Percentiles rank a stretch among this genome's conserved stretches.
These are phyloP conservation scores for Fregata magnificens DNA, from an alignment of 2,113 vertebrate genomes.

Conservation along the genomic window DNA sequence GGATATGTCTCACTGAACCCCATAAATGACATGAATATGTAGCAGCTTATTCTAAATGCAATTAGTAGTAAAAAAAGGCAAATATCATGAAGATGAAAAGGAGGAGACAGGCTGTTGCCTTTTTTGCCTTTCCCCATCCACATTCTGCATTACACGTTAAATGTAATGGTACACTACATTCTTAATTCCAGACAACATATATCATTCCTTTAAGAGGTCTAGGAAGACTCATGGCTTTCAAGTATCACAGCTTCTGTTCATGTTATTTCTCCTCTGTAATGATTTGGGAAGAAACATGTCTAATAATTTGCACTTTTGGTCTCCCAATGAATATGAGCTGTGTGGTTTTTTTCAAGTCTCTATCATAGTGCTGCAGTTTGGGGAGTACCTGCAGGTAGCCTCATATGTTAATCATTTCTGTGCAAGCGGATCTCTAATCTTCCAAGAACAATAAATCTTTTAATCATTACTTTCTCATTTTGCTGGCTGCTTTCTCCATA, in stretches of 20 bases:
- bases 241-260: not conserved
- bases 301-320: not conserved
- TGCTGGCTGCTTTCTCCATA: not conserved
- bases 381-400: not conserved
- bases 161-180: not conserved
- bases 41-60: not conserved
- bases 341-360: not conserved
- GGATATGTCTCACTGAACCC: not conserved
- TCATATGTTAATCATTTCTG: not conserved
- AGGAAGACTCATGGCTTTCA: not conserved
- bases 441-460: constrained; percentile 13
- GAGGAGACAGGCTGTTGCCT: not conserved
- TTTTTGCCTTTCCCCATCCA: not conserved
- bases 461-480: constrained; percentile 30
- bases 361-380: not conserved
- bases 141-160: not conserved
- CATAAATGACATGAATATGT: not conserved
- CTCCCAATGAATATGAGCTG: not conserved
- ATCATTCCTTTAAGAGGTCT: not conserved
- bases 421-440: not conserved
- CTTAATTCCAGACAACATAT: not conserved
- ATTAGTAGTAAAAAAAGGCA: not conserved
- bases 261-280: not conserved
- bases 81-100: not conserved
- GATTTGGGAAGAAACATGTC: not conserved